Percentiles rank a stretch among this genome's conserved stretches.
phyloP scores from a whole-genome alignment of 2,888 invertebrate species.

The Drosophila meridiana region DNA sequence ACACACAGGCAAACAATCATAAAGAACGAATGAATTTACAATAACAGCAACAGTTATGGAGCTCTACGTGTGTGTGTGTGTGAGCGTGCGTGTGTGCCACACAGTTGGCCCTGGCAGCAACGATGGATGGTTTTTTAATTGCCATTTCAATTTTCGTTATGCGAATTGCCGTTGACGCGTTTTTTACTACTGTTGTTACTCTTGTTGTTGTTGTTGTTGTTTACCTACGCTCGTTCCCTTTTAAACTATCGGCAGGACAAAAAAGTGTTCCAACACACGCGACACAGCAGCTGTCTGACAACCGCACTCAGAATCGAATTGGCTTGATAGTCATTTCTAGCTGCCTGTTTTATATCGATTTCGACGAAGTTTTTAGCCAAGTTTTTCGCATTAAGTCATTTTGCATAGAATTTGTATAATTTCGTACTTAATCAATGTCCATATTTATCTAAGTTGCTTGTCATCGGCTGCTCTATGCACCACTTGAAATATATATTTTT shows the following conservation, averaged over 20 bases:
- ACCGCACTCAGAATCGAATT: conserved; percentile 75
- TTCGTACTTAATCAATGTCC: conserved; percentile 22
- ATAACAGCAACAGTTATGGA: conserved; percentile 55
- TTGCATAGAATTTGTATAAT: conserved; percentile 50
- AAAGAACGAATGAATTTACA: conserved; percentile 75
- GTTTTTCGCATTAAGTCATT: conserved; percentile 32
- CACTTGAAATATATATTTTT: conserved; percentile 8
- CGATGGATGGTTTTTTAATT: conserved; percentile 79
- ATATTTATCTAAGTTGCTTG: conserved; percentile 27
- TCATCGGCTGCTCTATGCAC: conserved; percentile 15
- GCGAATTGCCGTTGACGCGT: conserved; percentile 51
- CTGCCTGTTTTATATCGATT: conserved; percentile 54
- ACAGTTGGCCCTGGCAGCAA: conserved; percentile 67
- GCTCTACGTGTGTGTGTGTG: conserved; percentile 16
- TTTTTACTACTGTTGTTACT: conserved; percentile 22
- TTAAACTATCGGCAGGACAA: conserved; percentile 50
- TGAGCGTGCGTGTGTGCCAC: conserved; percentile 13
- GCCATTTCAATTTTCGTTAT: conserved; percentile 80
- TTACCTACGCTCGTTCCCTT: conserved; percentile 30
- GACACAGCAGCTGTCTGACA: conserved; percentile 25
- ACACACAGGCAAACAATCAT: conserved; percentile 27
- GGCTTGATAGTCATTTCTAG: conserved; percentile 58
- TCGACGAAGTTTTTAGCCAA: conserved; percentile 6
- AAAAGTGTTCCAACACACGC: conserved; percentile 55
- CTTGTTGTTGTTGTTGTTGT: conserved; percentile 11